Conservation (phyloP, 2,113 vertebrate genomes). For the Macrotus californicus region DNA sequence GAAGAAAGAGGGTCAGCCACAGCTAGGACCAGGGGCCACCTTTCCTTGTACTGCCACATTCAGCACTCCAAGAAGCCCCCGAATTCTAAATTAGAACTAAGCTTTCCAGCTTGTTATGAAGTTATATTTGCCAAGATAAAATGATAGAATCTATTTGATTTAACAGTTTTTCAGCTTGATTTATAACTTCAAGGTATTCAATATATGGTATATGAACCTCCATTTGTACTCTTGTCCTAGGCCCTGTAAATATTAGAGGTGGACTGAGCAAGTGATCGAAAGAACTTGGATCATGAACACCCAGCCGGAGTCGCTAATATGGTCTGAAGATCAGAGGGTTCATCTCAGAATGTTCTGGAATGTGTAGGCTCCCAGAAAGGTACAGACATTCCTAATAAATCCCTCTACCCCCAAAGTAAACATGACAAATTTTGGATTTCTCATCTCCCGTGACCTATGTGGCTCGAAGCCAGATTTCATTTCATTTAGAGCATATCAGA, state of each 20-base stretch:
- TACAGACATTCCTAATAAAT: background rate
- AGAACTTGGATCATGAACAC: background rate
- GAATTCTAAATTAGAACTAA: background rate
- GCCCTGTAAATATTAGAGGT: background rate
- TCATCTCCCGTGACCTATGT: background rate
- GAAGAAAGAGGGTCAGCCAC: background rate
- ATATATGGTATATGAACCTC: background rate
- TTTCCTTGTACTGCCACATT: background rate
- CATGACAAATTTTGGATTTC: background rate
- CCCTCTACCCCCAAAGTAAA: background rate
- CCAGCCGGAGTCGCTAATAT: background rate
- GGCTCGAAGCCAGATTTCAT: background rate
- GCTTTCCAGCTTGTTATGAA: background rate
- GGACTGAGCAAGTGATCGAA: background rate
- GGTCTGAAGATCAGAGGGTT: background rate
- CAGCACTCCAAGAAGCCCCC: background rate
- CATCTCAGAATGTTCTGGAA: background rate
- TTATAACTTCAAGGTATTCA: conserved; percentile 9
- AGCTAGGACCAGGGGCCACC: background rate
- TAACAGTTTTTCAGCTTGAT: background rate
- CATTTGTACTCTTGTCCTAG: background rate
- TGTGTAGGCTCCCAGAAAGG: background rate
- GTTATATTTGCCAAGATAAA: background rate
- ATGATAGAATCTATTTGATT: background rate
- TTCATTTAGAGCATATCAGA: background rate